These are phyloP conservation scores for Cavia aperea DNA, from an alignment of 2,113 vertebrate genomes.

Conservation along the genomic window DNA sequence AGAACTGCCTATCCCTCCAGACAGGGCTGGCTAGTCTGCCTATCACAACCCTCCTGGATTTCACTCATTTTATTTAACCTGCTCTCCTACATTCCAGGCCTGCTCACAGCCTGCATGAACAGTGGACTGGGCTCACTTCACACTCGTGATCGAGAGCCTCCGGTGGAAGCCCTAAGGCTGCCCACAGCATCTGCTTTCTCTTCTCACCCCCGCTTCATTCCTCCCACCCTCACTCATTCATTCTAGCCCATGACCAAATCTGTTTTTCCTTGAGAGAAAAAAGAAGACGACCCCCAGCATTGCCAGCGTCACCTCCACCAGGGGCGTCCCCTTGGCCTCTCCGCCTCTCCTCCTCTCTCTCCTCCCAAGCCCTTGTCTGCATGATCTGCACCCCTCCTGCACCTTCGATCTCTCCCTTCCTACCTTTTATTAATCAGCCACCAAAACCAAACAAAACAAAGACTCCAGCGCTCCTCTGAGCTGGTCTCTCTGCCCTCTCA, in stretches of 20 bases:
- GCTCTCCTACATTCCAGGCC: too few relatives aligned
- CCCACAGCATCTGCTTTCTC: background rate
- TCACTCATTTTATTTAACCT: slow-evolving; percentile 25
- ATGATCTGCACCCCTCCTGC: background rate
- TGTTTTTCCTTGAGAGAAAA: background rate
- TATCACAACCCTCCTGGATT: background rate
- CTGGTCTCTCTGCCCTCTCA: background rate
- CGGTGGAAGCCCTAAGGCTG: too few relatives aligned
- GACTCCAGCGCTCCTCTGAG: background rate
- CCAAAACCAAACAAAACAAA: background rate
- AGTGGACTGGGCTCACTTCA: too few relatives aligned
- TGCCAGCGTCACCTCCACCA: background rate
- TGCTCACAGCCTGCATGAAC: too few relatives aligned
- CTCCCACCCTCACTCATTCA: background rate
- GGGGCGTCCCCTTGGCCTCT: background rate
- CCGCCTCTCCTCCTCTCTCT: background rate
- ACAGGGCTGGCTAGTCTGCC: background rate
- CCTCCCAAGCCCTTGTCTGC: background rate
- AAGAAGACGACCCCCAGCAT: background rate
- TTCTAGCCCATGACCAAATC: background rate
- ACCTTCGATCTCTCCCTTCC: background rate
- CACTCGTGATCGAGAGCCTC: too few relatives aligned
- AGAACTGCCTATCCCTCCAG: background rate
- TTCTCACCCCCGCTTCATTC: background rate
- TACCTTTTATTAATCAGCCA: background rate